Base-by-base conservation (phyloP, 2,888 invertebrate species). In the Oconnorella tubifera region DNA sequence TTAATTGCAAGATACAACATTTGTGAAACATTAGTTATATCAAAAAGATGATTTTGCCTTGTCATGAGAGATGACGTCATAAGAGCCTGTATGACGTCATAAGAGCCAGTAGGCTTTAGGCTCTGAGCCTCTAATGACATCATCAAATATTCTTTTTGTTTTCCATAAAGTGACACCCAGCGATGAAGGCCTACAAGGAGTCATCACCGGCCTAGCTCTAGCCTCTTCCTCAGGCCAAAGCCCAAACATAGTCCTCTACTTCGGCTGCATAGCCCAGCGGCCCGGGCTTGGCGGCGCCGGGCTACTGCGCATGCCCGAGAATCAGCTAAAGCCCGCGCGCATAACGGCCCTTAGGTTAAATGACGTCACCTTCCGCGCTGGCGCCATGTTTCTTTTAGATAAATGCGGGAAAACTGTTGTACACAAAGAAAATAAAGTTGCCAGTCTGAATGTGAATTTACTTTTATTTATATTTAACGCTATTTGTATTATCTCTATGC, bases 211-310 rank as follows among this genome's bases (percentile, higher is more conserved):
- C 25, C 3, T 65, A 19, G 33, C 61, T 1, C 31, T 65, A 14
- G 33, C 61, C 1, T n/a, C n/a, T n/a, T 29, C 51, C 10, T 50
- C 62, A n/a, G 28, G 25, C n/a, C 19, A 53, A 23, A 40, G 59
- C 2, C 25, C 25, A 29, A 56, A 62, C n/a, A 40, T 57, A n/a
- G 33, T 28, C 28, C 10, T 65, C 31, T 62, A 62, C 48, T 65
- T 65, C 50, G 65, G 65, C 1, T 65, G 65, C 53, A 49, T 65
- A 2, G 65, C 62, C 29, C 65, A 65, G 40, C 23, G 51, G 2
- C 33, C 29, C 19, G 58, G 58, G 28, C 25, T 65, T 40, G 65
- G 65, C 1, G 65, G 65, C 2, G 53, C 60, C 6, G 65, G 65
- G 28, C 53, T 65, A 32, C 53, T 64, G 3, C 6, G 51, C 23